Percentiles rank a stretch among this genome's conserved stretches.
phyloP scores from a whole-genome alignment of 1,140 invertebrate genomes.

The Drosophila tristis region DNA sequence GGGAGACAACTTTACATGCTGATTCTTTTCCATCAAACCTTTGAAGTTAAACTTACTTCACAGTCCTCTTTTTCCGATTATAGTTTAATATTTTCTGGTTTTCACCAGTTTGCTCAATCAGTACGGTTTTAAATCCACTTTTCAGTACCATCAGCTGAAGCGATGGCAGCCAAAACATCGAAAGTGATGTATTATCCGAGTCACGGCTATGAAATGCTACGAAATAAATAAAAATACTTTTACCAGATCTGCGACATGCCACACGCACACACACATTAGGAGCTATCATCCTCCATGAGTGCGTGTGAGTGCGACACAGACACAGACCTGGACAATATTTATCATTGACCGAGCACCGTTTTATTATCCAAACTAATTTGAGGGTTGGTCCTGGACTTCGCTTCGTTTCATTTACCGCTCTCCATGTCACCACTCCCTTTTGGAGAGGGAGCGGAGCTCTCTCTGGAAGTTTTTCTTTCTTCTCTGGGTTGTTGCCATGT shows the following conservation, averaged over 20 bases:
- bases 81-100: too few species aligned
- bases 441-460: neutral
- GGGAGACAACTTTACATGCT: too few species aligned
- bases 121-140: too few species aligned
- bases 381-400: constrained; percentile 67
- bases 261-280: constrained; percentile 24
- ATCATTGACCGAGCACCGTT: constrained; percentile 49
- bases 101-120: too few species aligned
- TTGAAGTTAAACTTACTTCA: too few species aligned
- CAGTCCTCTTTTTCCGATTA: too few species aligned
- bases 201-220: constrained; percentile 25
- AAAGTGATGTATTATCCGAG: constrained; percentile 46
- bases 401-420: constrained; percentile 2
- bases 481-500: constrained; percentile 31
- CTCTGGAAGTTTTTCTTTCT: neutral
- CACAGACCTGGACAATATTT: constrained; percentile 43
- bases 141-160: constrained; percentile 11
- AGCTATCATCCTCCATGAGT: neutral
- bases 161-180: constrained; percentile 34
- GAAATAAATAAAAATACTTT: constrained; percentile 55
- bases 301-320: constrained; percentile 10
- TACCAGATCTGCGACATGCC: constrained; percentile 40
- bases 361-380: constrained; percentile 76
- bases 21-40: too few species aligned
- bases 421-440: neutral